Conservation (phyloP, 2,888 invertebrate genomes). For the Amphiduros pacificus region DNA sequence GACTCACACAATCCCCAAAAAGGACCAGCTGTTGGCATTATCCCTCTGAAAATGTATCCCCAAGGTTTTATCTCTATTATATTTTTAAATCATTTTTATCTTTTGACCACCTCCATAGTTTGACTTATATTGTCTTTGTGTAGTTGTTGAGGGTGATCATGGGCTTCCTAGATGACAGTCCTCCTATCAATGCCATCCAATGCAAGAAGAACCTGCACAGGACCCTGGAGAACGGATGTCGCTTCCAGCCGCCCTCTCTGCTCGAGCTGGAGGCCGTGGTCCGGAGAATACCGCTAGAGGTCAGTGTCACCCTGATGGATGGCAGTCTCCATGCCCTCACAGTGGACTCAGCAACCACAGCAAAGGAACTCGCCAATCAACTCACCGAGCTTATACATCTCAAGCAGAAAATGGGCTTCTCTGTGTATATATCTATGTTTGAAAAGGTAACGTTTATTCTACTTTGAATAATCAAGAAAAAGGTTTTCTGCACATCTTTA, state of each 20-base stretch:
- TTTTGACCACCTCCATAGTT: too few species aligned
- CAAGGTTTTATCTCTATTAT: too few species aligned
- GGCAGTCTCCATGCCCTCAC: conserved; percentile 10
- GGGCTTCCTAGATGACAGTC: conserved; percentile 14
- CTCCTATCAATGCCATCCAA: conserved; percentile 10
- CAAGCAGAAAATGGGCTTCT: conserved; percentile 19
- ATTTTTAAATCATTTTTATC: too few species aligned
- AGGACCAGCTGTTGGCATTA: too few species aligned
- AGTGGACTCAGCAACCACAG: conserved; percentile 18
- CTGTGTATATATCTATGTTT: conserved; percentile 16
- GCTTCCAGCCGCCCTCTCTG: conserved; percentile 16
- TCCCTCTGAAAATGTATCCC: too few species aligned
- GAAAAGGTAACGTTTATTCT: too few species aligned
- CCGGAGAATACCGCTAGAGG: conserved; percentile 7
- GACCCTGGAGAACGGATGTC: conserved; percentile 10
- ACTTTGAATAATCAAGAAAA: too few species aligned
- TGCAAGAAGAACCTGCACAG: conserved; percentile 11
- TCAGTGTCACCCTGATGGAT: conserved; percentile 20
- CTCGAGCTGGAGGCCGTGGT: conserved; percentile 16
- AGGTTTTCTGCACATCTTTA: too few species aligned
- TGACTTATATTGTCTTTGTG: not conserved
- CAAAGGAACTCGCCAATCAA: conserved; percentile 12
- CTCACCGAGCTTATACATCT: conserved; percentile 6
- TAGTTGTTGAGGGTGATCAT: conserved; percentile 12
- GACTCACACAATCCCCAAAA: too few species aligned